Conservation (phyloP, 2,888 invertebrate genomes). For the Chydorus sphaericus region DNA sequence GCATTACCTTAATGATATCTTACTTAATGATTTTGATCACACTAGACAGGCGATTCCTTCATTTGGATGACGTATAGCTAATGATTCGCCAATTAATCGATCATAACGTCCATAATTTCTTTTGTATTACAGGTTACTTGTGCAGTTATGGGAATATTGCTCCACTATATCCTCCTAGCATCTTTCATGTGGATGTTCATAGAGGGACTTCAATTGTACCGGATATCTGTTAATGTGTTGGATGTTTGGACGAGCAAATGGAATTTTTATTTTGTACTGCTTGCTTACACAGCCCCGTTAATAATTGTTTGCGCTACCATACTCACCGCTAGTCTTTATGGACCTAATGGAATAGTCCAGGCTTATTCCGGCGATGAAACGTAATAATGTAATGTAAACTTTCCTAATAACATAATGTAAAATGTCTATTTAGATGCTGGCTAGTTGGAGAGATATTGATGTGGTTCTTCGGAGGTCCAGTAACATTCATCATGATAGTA, state of each 20-base stretch:
- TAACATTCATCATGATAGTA: constrained; percentile 20
- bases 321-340: constrained; percentile 12
- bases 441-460: constrained; percentile 21
- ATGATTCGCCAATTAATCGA: too few species aligned
- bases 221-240: constrained; percentile 35
- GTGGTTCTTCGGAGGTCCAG: constrained; percentile 23
- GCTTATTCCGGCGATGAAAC: constrained; percentile 20
- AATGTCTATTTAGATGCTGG: constrained; percentile 21
- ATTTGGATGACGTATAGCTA: constrained; percentile 18
- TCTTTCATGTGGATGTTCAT: constrained; percentile 38
- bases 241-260: constrained; percentile 28
- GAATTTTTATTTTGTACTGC: constrained; percentile 29
- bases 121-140: too few species aligned
- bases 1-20: constrained; percentile 34
- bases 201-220: constrained; percentile 36
- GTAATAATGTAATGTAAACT: too few species aligned
- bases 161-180: constrained; percentile 34
- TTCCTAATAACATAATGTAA: neutral
- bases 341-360: constrained; percentile 14
- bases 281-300: constrained; percentile 30
- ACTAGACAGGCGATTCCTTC: constrained; percentile 16
- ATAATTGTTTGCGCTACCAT: constrained; percentile 17
- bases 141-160: constrained; percentile 29
- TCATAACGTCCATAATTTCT: too few species aligned
- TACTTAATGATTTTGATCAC: constrained; percentile 32